Percentiles rank a stretch among this genome's conserved stretches.
These are phyloP conservation scores for Lepidurus arcticus DNA, from an alignment of 1,140 invertebrate genomes.

Conservation along the genomic window DNA sequence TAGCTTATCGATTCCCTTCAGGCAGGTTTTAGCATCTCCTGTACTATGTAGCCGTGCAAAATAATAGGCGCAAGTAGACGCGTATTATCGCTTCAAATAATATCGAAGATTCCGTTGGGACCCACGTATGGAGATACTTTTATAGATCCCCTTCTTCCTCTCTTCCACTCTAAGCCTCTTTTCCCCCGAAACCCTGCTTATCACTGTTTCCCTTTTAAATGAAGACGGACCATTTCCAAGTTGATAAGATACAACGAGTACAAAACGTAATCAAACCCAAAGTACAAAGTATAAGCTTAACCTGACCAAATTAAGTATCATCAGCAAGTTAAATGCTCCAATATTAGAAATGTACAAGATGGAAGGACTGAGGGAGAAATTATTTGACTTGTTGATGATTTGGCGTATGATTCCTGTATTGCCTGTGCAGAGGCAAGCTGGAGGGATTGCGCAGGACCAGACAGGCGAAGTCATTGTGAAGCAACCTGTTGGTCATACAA, in stretches of 20 bases:
- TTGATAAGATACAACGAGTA: no score
- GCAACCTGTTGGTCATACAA: not conserved
- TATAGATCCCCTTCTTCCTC: no score
- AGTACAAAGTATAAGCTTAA: no score
- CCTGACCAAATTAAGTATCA: no score
- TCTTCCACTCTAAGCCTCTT: no score
- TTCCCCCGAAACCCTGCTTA: no score
- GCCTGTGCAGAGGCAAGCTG: not conserved
- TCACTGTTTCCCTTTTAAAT: no score
- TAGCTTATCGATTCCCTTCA: constrained; percentile 5
- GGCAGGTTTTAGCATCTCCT: not conserved
- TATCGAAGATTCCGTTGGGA: not conserved
- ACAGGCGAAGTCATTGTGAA: not conserved
- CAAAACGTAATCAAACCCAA: no score
- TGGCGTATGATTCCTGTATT: not conserved
- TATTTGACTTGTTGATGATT: not conserved
- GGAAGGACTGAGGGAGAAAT: not conserved
- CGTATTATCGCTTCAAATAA: not conserved
- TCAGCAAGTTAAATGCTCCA: no score
- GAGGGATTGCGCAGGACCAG: not conserved
- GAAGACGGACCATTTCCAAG: no score
- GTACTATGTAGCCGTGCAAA: not conserved
- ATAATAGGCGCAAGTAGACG: not conserved
- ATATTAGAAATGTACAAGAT: no score
- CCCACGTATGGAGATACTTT: no score